Evolutionary conservation across 2,797 vertebrate genomes (phyloP), one percentile per base, ranked within the genome.

Genomic region (Cetoscarus ocellatus): DNA sequence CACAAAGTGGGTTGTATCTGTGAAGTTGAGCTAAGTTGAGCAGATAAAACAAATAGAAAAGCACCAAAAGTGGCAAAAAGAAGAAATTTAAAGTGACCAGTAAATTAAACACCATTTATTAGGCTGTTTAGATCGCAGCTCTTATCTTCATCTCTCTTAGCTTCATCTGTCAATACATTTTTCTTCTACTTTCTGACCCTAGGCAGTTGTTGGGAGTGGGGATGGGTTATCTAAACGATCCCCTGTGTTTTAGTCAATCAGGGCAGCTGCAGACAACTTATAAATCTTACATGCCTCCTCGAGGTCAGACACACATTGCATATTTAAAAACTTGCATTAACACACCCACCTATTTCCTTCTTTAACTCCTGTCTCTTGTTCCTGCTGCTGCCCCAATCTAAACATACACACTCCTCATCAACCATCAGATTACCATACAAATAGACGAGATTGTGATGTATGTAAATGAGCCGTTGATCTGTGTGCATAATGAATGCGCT

Each of bases 241-340:
- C 88, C 91, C 61, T 86, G 90, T 91, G 92, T 91, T 90, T 92
- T 73, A 88, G 90, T 91, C 91, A 90, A 92, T 92, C 90, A 88
- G 76, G 67, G 70, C 50, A 27, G 63, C 84, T 79, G 65, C 70
- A 86, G 90, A 87, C 61, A 55, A 91, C 90, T 91, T 90, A 91
- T 94, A 92, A 91, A 92, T 92, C 88, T 92, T 92, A 88, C 86
- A 93, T 92, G 87, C 58, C 88, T 86, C 62, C 74, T 84, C 73
- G 88, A 90, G 91, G 91, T 92, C 90, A 91, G 88, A 87, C 88
- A 73, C 83, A 63, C 90, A 88, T 89, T 80, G 91, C 90, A 92
- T 92, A 94, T 92, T 92, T 86, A 91, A 87, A 90, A 44, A 88
- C 82, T 72, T 67, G 58, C 88, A 86, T 91, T 89, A 90, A 91